phyloP scores from a whole-genome alignment of 2,797 vertebrate genomes.

The Rallus crepitans region DNA sequence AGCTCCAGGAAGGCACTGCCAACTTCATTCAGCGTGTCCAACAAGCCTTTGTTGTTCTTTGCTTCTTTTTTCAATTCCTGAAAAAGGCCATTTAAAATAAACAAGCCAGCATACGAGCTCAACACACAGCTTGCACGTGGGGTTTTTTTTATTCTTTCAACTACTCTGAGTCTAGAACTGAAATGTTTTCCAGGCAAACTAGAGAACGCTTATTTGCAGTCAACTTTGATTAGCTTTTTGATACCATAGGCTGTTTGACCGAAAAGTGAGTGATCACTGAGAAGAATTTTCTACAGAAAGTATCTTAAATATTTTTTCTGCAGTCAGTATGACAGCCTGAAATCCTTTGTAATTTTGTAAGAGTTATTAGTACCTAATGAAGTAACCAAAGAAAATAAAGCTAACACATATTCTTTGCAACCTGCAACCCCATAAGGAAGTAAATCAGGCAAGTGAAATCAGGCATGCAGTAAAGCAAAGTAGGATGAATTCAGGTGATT shows the following conservation, averaged over 20 bases:
- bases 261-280: background rate
- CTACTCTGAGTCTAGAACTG: background rate
- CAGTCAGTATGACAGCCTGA: background rate
- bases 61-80: conserved; percentile 90
- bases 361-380: background rate
- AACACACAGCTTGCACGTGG: background rate
- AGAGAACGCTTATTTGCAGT: background rate
- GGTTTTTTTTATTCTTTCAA: background rate
- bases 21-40: conserved; percentile 93
- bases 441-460: background rate
- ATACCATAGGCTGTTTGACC: background rate
- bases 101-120: background rate
- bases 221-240: background rate
- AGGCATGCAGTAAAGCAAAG: background rate
- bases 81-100: conserved; percentile 45
- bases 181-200: background rate
- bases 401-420: background rate
- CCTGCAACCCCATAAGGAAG: background rate
- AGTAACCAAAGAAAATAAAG: conserved; percentile 4
- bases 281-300: background rate
- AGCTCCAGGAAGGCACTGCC: conserved; percentile 92
- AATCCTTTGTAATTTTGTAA: background rate
- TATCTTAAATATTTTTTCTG: background rate
- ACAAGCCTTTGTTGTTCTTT: conserved; percentile 83
- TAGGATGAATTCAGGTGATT: background rate